Evolutionary conservation across 1,140 invertebrate species (phyloP).

Genomic region (Conopomorpha cramerella): DNA sequence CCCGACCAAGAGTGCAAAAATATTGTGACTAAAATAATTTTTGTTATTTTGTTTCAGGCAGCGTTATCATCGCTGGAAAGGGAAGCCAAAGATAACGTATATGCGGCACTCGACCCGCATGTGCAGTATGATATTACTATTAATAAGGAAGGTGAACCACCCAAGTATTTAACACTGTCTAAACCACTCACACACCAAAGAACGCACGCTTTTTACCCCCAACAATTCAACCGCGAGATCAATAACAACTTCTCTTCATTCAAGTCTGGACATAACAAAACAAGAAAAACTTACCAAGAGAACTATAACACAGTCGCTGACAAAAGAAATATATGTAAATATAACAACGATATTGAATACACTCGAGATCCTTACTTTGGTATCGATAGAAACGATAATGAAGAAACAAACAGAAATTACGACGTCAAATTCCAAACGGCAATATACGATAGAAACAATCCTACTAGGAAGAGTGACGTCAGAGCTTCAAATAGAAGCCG

Average conservation of each 20-base stretch:
- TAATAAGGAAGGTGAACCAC: slow-evolving; percentile 53
- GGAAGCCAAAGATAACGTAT: slow-evolving; percentile 60
- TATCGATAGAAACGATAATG: slow-evolving; percentile 17
- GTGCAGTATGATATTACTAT: slow-evolving; percentile 60
- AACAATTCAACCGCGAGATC: slow-evolving; percentile 28
- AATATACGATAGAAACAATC: slow-evolving; percentile 29
- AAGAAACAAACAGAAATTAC: too few species aligned
- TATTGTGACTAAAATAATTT: slow-evolving; percentile 6
- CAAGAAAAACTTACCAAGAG: slow-evolving; percentile 38
- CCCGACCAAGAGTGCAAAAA: too few species aligned
- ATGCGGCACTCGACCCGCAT: slow-evolving; percentile 56
- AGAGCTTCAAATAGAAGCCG: slow-evolving; percentile 18
- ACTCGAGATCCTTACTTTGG: slow-evolving; percentile 40
- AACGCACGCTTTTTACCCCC: slow-evolving; percentile 42
- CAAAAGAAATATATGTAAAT: slow-evolving; percentile 23
- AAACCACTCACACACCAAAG: slow-evolving; percentile 54
- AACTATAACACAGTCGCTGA: slow-evolving; percentile 18
- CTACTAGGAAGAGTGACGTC: slow-evolving; percentile 13
- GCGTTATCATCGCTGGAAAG: slow-evolving; percentile 40
- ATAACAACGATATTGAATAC: slow-evolving; percentile 44
- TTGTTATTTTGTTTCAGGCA: slow-evolving; percentile 30
- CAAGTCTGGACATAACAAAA: slow-evolving; percentile 24
- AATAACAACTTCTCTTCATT: slow-evolving; percentile 37
- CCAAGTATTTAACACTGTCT: slow-evolving; percentile 55
- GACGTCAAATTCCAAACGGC: slow-evolving; percentile 18